These are phyloP conservation scores for Baronia brevicornis DNA, from an alignment of 2,888 invertebrate genomes.

Conservation along the genomic window DNA sequence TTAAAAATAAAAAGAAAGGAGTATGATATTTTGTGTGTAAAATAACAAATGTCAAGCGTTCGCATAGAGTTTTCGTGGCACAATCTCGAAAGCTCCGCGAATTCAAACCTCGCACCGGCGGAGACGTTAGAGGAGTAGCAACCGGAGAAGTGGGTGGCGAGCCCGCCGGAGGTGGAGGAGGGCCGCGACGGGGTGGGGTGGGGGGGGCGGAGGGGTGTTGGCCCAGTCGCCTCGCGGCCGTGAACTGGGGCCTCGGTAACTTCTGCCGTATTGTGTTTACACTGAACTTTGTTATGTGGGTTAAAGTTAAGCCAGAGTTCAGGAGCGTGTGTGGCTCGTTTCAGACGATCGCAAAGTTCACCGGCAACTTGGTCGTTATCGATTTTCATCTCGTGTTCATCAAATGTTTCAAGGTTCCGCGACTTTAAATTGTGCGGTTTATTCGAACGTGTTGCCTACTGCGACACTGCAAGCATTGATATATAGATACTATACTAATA, in stretches of 20 bases:
- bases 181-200: constrained; percentile 21
- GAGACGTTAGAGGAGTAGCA: constrained; percentile 20
- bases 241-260: constrained; percentile 72
- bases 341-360: constrained; percentile 67
- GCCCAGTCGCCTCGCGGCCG: constrained; percentile 57
- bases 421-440: constrained; percentile 18
- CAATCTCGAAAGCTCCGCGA: no score
- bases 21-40: no score
- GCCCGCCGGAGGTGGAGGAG: constrained; percentile 24
- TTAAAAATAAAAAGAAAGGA: no score
- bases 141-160: constrained; percentile 21
- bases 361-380: constrained; percentile 66
- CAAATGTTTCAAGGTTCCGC: constrained; percentile 66
- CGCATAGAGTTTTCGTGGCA: no score
- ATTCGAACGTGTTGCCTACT: no score
- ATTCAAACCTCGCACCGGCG: constrained; percentile 21
- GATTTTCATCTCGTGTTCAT: constrained; percentile 71
- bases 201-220: constrained; percentile 27
- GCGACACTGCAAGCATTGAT: no score
- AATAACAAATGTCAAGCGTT: no score
- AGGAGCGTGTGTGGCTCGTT: constrained; percentile 65
- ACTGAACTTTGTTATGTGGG: constrained; percentile 76
- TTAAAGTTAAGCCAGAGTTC: constrained; percentile 75
- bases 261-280: constrained; percentile 74
- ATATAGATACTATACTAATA: no score